Conservation (phyloP, 2,113 vertebrate species). For the Chauna torquata region DNA sequence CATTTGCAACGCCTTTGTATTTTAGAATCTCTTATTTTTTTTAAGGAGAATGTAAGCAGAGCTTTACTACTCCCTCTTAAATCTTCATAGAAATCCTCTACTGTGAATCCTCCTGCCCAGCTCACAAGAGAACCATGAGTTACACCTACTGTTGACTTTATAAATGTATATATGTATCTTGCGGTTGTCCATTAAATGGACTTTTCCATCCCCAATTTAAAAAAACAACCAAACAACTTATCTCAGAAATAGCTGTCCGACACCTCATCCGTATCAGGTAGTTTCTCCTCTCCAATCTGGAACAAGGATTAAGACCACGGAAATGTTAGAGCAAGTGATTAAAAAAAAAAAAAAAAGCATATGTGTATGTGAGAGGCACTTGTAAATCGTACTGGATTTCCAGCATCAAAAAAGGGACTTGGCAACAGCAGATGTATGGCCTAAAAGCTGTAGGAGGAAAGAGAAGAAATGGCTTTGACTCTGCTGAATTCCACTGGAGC, state of each 20-base stretch:
- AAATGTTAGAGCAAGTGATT: neutral
- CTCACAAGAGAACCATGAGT: neutral
- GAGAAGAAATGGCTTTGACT: neutral
- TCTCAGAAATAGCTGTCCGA: neutral
- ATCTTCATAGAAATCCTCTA: neutral
- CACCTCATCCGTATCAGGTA: neutral
- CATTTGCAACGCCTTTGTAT: neutral
- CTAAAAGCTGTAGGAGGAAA: neutral
- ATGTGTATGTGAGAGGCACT: neutral
- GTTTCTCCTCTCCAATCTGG: neutral
- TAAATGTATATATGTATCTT: neutral
- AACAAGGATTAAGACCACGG: neutral
- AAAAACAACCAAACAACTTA: rapidly evolving
- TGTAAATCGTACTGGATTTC: neutral
- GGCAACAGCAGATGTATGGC: neutral
- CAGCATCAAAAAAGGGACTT: neutral
- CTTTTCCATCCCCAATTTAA: neutral
- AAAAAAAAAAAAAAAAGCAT: neutral
- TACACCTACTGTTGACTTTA: neutral
- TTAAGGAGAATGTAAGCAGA: neutral
- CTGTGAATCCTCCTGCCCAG: neutral
- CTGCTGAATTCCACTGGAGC: neutral
- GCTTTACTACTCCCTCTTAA: neutral
- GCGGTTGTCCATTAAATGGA: neutral
- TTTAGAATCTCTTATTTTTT: neutral